Evolutionary conservation across 2,113 vertebrate genomes (phyloP).

Genomic region (Hemiprocne comata): DNA sequence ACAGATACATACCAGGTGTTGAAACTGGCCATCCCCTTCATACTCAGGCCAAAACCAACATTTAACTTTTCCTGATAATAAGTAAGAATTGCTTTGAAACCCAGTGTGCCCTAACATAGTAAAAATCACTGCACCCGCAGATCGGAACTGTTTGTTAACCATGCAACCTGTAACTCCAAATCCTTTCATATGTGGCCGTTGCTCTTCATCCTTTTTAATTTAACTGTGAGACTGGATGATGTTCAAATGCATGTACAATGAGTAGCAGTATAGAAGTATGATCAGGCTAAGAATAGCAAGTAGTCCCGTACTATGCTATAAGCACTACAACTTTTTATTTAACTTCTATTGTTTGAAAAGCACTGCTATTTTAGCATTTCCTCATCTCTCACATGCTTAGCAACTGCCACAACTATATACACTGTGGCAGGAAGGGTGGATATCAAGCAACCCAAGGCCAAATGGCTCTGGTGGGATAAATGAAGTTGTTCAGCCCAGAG

Average conservation of each 20-base stretch:
- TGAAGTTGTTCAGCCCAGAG: background rate
- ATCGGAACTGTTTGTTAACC: background rate
- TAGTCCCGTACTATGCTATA: background rate
- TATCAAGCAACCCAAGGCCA: background rate
- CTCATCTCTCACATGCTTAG: background rate
- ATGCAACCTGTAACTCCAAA: background rate
- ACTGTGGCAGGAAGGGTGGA: conserved; percentile 24
- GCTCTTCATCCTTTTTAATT: background rate
- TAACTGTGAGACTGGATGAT: background rate
- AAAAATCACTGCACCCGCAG: background rate
- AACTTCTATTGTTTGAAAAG: conserved; percentile 15
- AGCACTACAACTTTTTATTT: conserved; percentile 2
- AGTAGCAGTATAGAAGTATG: background rate
- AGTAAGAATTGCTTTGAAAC: conserved; percentile 14
- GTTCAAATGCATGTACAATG: background rate
- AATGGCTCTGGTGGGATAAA: background rate
- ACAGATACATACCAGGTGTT: background rate
- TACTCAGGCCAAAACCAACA: background rate
- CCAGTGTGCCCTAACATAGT: background rate
- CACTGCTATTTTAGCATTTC: conserved; percentile 47
- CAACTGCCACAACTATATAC: background rate
- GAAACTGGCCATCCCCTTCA: background rate
- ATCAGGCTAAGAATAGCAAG: background rate
- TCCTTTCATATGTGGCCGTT: background rate
- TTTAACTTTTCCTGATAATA: background rate